Conservation (phyloP, 2,113 vertebrate genomes). For the Prionailurus viverrinus region DNA sequence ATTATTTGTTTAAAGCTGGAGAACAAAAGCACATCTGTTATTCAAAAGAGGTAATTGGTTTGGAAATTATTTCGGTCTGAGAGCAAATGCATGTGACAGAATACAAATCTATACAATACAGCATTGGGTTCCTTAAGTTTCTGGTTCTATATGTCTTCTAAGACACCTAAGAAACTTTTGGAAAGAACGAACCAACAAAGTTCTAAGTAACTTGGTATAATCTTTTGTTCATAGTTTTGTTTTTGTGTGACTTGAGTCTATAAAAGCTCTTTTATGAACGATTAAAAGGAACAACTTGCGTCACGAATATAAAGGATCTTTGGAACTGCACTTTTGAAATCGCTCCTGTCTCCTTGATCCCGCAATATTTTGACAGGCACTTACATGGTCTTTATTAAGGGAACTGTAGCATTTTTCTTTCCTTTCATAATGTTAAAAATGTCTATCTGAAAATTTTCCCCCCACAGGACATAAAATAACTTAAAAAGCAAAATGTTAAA, state of each 20-base stretch:
- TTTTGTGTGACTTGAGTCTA: conserved; percentile 63
- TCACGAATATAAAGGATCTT: conserved; percentile 54
- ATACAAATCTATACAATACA: neutral
- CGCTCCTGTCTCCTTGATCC: conserved; percentile 72
- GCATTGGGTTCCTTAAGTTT: neutral
- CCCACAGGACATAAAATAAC: conserved; percentile 52
- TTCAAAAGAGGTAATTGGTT: neutral
- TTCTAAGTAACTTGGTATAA: neutral
- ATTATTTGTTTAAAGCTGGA: neutral
- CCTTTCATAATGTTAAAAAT: conserved; percentile 77
- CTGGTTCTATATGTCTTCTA: neutral
- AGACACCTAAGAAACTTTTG: neutral
- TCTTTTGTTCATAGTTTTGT: conserved; percentile 61
- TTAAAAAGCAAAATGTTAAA: conserved; percentile 71
- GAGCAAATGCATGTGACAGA: neutral
- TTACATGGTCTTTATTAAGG: conserved; percentile 80
- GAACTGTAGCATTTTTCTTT: conserved; percentile 74
- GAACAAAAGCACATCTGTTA: neutral
- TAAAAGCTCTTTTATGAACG: conserved; percentile 77
- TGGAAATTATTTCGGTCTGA: neutral
- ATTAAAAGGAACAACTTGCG: conserved; percentile 73
- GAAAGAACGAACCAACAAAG: neutral
- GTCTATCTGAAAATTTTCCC: conserved; percentile 32
- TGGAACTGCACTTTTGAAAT: conserved; percentile 75
- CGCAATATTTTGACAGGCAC: conserved; percentile 60